A percentile compares a stretch with the other conserved stretches of the same genome.
phyloP scores from a whole-genome alignment of 2,113 vertebrate species.

The Ursus arctos region DNA sequence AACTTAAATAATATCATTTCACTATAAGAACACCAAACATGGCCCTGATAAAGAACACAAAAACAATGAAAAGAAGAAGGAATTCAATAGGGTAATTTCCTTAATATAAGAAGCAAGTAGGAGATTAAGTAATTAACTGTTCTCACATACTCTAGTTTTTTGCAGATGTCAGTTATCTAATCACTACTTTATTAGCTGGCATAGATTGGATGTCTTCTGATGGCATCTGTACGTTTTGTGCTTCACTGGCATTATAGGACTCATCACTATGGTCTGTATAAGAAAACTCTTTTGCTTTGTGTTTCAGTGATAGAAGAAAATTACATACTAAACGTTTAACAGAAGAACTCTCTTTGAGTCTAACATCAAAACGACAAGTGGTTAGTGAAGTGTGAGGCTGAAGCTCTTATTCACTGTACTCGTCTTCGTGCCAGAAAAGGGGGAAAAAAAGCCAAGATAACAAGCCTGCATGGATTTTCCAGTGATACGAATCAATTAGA shows the following conservation, averaged over 20 bases:
- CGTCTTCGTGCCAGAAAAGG: conserved; percentile 4
- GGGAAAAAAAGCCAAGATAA: conserved; percentile 29
- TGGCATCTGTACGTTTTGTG: conserved; percentile 80
- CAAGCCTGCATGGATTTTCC: conserved; percentile 68
- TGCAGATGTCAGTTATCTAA: conserved; percentile 81
- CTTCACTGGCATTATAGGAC: conserved; percentile 80
- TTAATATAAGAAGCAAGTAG: conserved; percentile 72
- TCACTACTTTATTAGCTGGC: conserved; percentile 77
- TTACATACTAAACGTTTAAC: conserved; percentile 74
- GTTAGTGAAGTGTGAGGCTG: conserved; percentile 51
- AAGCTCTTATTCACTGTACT: conserved; percentile 7
- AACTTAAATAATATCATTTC: neutral
- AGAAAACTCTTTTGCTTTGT: conserved; percentile 71
- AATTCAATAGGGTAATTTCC: conserved; percentile 71
- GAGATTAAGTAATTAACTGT: conserved; percentile 78
- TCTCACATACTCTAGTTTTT: conserved; percentile 66
- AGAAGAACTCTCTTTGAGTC: conserved; percentile 52
- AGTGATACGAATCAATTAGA: conserved; percentile 68
- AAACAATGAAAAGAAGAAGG: neutral
- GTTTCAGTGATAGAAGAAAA: conserved; percentile 77
- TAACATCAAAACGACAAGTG: conserved; percentile 58
- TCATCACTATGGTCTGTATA: conserved; percentile 71
- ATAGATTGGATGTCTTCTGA: conserved; percentile 80
- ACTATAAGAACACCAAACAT: neutral
- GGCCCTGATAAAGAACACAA: neutral